Conservation (phyloP, 2,888 invertebrate species). For the Caenorhabditis japonica region DNA sequence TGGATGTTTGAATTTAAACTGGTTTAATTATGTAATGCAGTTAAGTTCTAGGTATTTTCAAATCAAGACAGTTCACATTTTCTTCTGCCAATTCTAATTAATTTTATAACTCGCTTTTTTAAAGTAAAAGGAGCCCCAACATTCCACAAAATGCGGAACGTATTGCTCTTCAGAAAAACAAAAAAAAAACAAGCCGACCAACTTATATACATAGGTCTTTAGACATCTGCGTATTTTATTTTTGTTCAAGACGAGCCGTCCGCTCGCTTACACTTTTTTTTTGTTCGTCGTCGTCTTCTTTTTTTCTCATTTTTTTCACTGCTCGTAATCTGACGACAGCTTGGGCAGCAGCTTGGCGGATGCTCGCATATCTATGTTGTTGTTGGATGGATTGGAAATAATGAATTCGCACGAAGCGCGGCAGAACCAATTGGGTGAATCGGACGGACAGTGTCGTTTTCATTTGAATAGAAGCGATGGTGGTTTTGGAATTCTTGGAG, state of each 20-base stretch:
- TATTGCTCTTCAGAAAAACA: conserved; percentile 3
- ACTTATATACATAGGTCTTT: conserved; percentile 15
- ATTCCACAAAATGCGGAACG: conserved; percentile 3
- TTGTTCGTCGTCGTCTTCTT: background rate
- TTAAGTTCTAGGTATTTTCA: too few relatives aligned
- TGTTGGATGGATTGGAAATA: too few relatives aligned
- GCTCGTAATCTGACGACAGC: background rate
- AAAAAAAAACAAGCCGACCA: background rate
- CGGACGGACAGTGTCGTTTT: too few relatives aligned
- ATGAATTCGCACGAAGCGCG: too few relatives aligned
- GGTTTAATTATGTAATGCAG: too few relatives aligned
- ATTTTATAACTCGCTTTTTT: background rate
- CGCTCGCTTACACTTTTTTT: conserved; percentile 22
- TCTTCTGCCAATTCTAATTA: too few relatives aligned
- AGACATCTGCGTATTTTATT: conserved; percentile 28
- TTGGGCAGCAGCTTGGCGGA: background rate
- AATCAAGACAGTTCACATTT: too few relatives aligned
- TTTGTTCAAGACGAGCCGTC: conserved; percentile 4
- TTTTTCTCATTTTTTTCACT: background rate
- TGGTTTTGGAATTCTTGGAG: too few relatives aligned
- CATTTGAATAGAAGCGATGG: too few relatives aligned
- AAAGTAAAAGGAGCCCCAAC: conserved; percentile 8
- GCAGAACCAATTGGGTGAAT: too few relatives aligned
- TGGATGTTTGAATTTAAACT: too few relatives aligned
- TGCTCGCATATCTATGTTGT: background rate